A percentile compares a stretch with the other conserved stretches of the same genome.
phyloP scores from a whole-genome alignment of 1,140 invertebrate species.

The Coelopa frigida region DNA sequence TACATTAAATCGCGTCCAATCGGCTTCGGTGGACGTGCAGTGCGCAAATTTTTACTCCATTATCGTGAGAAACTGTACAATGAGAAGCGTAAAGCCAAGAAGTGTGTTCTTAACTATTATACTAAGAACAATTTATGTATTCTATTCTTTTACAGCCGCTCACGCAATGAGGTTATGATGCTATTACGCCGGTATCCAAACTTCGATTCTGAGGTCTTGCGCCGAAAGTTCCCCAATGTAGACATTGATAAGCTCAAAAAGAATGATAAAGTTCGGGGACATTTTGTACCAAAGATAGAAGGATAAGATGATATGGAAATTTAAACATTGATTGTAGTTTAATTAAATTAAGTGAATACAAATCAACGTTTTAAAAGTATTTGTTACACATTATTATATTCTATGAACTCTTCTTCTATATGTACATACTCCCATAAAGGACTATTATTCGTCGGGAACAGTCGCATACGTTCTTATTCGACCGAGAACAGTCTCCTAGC shows the following conservation, averaged over 20 bases:
- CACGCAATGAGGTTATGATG: slow-evolving; percentile 57
- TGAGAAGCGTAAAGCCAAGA: slow-evolving; percentile 50
- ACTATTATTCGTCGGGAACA: no score
- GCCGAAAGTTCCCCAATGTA: slow-evolving; percentile 67
- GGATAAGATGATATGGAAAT: slow-evolving; percentile 10
- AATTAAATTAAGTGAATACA: no score
- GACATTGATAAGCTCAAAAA: slow-evolving; percentile 60
- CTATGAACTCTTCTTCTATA: no score
- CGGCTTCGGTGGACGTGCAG: slow-evolving; percentile 48
- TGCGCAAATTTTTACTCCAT: slow-evolving; percentile 55
- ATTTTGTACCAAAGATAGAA: slow-evolving; percentile 49
- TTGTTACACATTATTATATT: no score
- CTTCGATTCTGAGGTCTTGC: slow-evolving; percentile 62
- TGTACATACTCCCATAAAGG: no score
- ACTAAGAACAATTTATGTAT: neutral
- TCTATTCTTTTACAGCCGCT: slow-evolving; percentile 49
- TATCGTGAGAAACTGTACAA: slow-evolving; percentile 60
- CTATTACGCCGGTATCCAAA: slow-evolving; percentile 69
- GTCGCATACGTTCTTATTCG: no score
- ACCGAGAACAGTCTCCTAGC: no score
- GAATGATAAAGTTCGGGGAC: slow-evolving; percentile 52
- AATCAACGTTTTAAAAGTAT: no score
- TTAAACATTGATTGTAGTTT: slow-evolving; percentile 3
- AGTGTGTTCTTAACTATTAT: slow-evolving; percentile 37
- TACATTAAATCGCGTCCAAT: slow-evolving; percentile 51